phyloP scores from a whole-genome alignment of 2,888 invertebrate genomes.

The Acanthococcus lagerstroemiae region DNA sequence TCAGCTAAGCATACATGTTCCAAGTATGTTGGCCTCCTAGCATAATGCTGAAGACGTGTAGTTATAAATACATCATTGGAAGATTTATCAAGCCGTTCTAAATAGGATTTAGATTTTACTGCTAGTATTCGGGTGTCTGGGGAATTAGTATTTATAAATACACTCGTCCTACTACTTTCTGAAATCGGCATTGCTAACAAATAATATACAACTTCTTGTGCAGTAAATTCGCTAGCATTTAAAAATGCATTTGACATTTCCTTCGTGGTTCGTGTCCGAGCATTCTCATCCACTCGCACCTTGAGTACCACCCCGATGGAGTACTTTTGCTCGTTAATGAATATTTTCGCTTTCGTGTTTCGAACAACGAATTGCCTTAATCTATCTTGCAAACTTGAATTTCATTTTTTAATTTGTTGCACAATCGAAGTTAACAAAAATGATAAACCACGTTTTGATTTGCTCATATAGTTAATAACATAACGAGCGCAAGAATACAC shows the following conservation, averaged over 20 bases:
- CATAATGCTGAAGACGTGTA: conserved; percentile 38
- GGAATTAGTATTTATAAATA: conserved; percentile 33
- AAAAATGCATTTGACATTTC: not conserved
- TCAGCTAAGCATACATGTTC: conserved; percentile 39
- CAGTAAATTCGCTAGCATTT: conserved; percentile 31
- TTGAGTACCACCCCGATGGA: too few relatives aligned
- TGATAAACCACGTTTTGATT: conserved; percentile 35
- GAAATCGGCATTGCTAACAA: conserved; percentile 28
- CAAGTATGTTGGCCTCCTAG: conserved; percentile 36
- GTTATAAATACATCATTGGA: conserved; percentile 14
- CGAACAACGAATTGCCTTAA: not conserved
- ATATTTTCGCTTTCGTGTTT: too few relatives aligned
- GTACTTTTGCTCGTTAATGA: too few relatives aligned
- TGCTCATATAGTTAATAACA: conserved; percentile 36
- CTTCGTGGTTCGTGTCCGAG: too few relatives aligned
- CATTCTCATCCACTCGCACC: too few relatives aligned
- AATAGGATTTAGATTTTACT: conserved; percentile 35
- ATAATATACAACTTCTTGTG: conserved; percentile 35
- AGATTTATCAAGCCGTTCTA: not conserved
- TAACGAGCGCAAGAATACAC: conserved; percentile 38
- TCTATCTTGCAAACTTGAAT: not conserved
- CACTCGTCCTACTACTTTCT: conserved; percentile 7
- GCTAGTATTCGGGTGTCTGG: conserved; percentile 36
- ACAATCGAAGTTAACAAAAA: conserved; percentile 33
- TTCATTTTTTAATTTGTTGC: not conserved